Conservation (phyloP, 2,113 vertebrate genomes). For the Tursiops truncatus region DNA sequence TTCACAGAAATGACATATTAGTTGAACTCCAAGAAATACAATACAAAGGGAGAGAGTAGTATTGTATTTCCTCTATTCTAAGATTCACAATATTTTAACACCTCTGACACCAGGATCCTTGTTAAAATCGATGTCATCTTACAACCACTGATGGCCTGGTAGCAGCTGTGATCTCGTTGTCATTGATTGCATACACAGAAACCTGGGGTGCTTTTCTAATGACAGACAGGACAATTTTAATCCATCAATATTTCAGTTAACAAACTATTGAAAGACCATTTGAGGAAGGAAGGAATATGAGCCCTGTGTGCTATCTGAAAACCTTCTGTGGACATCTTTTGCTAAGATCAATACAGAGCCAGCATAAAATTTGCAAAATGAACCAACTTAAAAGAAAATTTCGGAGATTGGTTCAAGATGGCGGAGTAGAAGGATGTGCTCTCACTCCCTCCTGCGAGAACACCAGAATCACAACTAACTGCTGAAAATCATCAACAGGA, state of each 20-base stretch:
- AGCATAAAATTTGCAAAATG: not conserved
- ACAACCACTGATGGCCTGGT: not conserved
- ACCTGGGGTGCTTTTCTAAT: not conserved
- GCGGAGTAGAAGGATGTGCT: too few species aligned
- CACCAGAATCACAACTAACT: too few species aligned
- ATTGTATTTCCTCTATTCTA: not conserved
- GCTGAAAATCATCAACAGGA: too few species aligned
- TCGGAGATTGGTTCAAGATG: too few species aligned
- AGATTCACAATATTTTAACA: slow-evolving; percentile 13
- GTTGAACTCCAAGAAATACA: not conserved
- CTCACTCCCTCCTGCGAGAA: too few species aligned
- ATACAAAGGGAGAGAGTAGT: not conserved
- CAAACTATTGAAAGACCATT: not conserved
- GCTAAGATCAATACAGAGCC: not conserved
- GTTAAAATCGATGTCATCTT: not conserved
- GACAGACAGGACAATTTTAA: slow-evolving; percentile 1
- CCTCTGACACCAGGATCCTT: not conserved
- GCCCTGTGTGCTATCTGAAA: not conserved
- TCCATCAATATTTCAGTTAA: not conserved
- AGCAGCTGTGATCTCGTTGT: not conserved
- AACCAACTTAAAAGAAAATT: not conserved
- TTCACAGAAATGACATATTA: not conserved
- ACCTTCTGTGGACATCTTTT: not conserved
- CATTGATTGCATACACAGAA: not conserved
- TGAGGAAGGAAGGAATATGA: not conserved